phyloP scores from a whole-genome alignment of 2,797 vertebrate genomes.

The Typhlichthys eigenmanni region DNA sequence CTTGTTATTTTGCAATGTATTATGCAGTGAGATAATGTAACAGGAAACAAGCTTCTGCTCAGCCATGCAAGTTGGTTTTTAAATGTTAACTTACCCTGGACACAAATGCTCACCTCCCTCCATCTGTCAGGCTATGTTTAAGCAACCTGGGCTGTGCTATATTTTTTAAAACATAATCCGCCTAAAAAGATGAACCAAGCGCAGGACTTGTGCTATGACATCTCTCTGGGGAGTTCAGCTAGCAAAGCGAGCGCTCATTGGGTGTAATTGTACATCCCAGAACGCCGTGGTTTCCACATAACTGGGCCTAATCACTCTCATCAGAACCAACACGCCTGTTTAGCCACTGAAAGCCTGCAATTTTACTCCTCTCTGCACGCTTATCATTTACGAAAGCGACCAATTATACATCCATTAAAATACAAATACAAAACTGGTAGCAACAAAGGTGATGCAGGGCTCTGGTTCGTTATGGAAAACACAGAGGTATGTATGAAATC shows the following conservation, averaged over 20 bases:
- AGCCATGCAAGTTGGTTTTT: background rate
- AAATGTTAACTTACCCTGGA: background rate
- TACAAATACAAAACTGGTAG: constrained; percentile 49
- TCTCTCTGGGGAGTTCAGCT: constrained; percentile 21
- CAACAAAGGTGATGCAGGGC: constrained; percentile 40
- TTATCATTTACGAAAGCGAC: constrained; percentile 63
- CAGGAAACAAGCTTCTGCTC: background rate
- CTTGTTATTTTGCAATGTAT: background rate
- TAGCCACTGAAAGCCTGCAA: constrained; percentile 58
- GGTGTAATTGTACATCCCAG: constrained; percentile 22
- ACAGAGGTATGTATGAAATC: constrained; percentile 16
- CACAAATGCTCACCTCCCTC: constrained; percentile 21
- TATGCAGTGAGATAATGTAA: background rate
- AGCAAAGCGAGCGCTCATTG: constrained; percentile 2
- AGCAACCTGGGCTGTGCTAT: background rate
- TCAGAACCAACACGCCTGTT: constrained; percentile 44
- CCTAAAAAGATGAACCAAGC: background rate
- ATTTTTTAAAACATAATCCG: background rate
- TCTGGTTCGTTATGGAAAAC: constrained; percentile 48
- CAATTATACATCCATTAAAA: constrained; percentile 69
- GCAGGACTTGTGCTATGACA: constrained; percentile 15
- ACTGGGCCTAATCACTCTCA: constrained; percentile 48
- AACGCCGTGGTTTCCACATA: constrained; percentile 45
- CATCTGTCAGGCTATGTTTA: constrained; percentile 6
- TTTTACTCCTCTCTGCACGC: constrained; percentile 59